Conservation (phyloP, 2,797 vertebrate genomes). For the Lateolabrax maculatus region DNA sequence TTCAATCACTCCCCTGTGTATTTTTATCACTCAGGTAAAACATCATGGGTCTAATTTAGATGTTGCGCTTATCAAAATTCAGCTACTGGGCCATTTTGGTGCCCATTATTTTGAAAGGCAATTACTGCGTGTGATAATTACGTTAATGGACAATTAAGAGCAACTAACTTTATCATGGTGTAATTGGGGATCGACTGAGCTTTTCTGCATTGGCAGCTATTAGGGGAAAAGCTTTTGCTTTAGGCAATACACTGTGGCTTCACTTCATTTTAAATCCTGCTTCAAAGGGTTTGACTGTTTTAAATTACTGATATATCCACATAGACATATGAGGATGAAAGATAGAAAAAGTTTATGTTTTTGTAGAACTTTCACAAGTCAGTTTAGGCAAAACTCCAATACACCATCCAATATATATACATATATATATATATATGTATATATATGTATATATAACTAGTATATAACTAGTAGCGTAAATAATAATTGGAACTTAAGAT, state of each 20-base stretch:
- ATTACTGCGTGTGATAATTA: slow-evolving; percentile 78
- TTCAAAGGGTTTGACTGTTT: slow-evolving; percentile 63
- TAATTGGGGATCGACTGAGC: slow-evolving; percentile 72
- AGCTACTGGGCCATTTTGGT: slow-evolving; percentile 65
- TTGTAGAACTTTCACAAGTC: slow-evolving; percentile 18
- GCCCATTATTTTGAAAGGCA: slow-evolving; percentile 78
- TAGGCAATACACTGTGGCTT: slow-evolving; percentile 48
- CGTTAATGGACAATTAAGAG: slow-evolving; percentile 76
- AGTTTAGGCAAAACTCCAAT: background rate
- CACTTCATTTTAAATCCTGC: slow-evolving; percentile 46
- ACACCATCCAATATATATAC: background rate
- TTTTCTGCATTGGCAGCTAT: slow-evolving; percentile 63
- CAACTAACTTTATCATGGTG: slow-evolving; percentile 68
- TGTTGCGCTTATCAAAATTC: slow-evolving; percentile 71
- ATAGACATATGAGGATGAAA: slow-evolving; percentile 24
- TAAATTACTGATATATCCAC: slow-evolving; percentile 54
- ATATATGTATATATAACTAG: too few relatives aligned
- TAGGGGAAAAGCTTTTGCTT: slow-evolving; percentile 57
- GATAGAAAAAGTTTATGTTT: background rate
- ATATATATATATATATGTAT: too few relatives aligned
- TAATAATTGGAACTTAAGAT: background rate
- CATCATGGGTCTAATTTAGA: slow-evolving; percentile 69
- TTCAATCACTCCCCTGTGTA: slow-evolving; percentile 67
- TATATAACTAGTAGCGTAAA: background rate
- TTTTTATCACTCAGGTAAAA: slow-evolving; percentile 77